Percentiles rank a stretch among this genome's conserved stretches.
These are phyloP conservation scores for Panthera tigris DNA, from an alignment of 2,113 vertebrate species.

Conservation along the genomic window DNA sequence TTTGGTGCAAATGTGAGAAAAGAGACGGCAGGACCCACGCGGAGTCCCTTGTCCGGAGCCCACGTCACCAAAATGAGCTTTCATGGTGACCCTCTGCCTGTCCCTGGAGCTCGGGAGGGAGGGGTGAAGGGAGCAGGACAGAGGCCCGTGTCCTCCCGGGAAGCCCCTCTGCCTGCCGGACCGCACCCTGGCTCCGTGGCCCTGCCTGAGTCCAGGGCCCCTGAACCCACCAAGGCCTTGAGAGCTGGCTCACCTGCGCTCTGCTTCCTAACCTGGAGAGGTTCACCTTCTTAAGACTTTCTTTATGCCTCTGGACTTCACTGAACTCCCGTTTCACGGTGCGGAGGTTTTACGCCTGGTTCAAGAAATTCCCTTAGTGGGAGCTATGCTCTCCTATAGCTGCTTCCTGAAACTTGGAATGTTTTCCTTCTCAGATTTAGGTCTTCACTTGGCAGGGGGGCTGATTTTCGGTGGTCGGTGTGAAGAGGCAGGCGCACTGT, in stretches of 20 bases:
- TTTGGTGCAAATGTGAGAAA: not conserved
- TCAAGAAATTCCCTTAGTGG: not conserved
- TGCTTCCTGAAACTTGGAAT: not conserved
- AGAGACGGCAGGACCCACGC: not conserved
- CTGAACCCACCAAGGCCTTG: not conserved
- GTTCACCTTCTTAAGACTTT: not conserved
- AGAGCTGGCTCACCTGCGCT: not conserved
- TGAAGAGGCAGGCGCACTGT: not conserved
- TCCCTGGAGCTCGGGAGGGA: not conserved
- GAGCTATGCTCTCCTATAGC: rapidly evolving
- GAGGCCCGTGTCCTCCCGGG: not conserved
- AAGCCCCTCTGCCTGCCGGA: not conserved
- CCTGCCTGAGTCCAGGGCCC: not conserved
- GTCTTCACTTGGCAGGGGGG: not conserved
- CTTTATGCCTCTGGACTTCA: too few relatives aligned
- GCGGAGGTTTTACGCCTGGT: not conserved
- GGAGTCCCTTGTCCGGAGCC: not conserved
- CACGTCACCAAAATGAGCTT: not conserved
- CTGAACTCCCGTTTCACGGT: rapidly evolving
- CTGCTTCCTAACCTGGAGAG: not conserved
- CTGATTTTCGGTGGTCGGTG: rapidly evolving
- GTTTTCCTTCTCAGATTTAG: too few relatives aligned
- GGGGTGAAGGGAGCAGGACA: not conserved
- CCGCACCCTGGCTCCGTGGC: not conserved
- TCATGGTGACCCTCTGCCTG: not conserved